Evolutionary conservation across 2,888 invertebrate genomes (phyloP).

Genomic region (Lasioglossum morio): DNA sequence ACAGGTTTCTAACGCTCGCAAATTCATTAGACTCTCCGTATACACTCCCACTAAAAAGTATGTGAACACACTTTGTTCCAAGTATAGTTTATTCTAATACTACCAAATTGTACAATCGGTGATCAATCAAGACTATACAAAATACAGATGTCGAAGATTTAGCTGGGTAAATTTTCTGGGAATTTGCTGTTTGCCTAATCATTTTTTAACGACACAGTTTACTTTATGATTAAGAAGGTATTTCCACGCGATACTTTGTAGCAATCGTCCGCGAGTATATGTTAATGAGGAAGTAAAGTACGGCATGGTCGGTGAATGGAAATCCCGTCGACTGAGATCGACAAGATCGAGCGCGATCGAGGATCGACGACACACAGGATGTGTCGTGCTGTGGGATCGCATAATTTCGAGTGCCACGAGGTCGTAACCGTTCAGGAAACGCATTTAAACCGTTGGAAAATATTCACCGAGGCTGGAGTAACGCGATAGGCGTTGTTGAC

Average conservation of each 20-base stretch:
- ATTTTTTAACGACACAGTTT: background rate
- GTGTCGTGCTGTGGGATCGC: background rate
- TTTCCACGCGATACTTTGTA: background rate
- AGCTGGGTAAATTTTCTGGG: too few species aligned
- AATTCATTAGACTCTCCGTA: too few species aligned
- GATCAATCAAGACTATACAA: too few species aligned
- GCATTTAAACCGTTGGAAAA: slow-evolving; percentile 46
- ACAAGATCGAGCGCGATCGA: background rate
- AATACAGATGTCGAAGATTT: background rate
- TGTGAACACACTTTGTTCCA: too few species aligned
- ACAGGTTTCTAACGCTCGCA: background rate
- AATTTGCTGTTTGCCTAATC: too few species aligned
- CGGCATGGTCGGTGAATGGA: background rate
- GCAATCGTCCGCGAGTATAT: background rate
- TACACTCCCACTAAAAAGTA: too few species aligned
- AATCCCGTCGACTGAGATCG: background rate
- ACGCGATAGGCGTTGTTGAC: slow-evolving; percentile 64
- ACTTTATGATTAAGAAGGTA: background rate
- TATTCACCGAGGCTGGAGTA: slow-evolving; percentile 37
- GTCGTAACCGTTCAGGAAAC: slow-evolving; percentile 20
- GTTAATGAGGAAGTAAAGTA: background rate
- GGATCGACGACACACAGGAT: slow-evolving; percentile 1
- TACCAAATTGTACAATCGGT: too few species aligned
- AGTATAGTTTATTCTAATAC: too few species aligned
- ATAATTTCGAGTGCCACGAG: background rate